phyloP scores from a whole-genome alignment of 2,113 vertebrate genomes.

The Mesembrinibis cayennensis region DNA sequence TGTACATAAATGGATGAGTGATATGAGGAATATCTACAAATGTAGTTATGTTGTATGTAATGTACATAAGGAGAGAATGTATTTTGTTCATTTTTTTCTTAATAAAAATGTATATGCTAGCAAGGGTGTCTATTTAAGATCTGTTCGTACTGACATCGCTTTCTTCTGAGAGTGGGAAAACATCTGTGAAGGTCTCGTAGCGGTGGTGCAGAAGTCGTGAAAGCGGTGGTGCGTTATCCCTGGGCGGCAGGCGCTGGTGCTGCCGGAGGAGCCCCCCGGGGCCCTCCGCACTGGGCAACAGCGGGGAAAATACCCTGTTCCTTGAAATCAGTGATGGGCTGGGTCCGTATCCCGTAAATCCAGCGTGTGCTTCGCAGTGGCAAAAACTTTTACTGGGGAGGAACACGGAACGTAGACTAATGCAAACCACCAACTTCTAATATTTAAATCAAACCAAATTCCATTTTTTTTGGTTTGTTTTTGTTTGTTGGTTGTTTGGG shows the following conservation, averaged over 20 bases:
- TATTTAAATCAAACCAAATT: background rate
- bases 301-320: background rate
- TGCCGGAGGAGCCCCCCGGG: background rate
- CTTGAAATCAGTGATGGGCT: background rate
- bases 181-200: background rate
- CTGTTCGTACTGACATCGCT: background rate
- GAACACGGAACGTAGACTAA: rapidly evolving
- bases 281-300: background rate
- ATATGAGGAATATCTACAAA: slow-evolving; percentile 66
- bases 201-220: background rate
- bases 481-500: too few species aligned
- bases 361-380: background rate
- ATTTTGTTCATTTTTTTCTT: slow-evolving; percentile 95
- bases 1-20: slow-evolving; percentile 83
- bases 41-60: slow-evolving; percentile 94
- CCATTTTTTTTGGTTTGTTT: too few species aligned
- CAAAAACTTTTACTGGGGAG: background rate
- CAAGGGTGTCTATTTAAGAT: background rate
- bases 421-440: background rate
- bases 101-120: slow-evolving; percentile 78
- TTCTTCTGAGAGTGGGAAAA: background rate
- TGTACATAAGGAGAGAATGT: slow-evolving; percentile 99
- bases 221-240: background rate
- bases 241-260: background rate
- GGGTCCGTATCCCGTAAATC: background rate